Evolutionary conservation across 2,888 invertebrate species (phyloP).

Genomic region (Drosophila meridiana): DNA sequence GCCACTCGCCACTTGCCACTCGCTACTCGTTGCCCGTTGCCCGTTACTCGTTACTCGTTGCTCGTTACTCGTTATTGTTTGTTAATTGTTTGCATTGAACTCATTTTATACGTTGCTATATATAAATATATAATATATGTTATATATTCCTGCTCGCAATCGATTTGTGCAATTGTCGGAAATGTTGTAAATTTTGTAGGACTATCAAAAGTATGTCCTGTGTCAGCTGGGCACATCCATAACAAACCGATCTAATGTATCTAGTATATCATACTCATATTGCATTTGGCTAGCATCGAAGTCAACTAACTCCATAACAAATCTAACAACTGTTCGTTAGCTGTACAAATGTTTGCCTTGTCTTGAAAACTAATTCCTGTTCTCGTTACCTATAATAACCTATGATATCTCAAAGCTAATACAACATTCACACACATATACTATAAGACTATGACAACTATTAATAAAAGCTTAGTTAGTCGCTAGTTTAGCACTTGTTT

Average conservation of each 20-base stretch:
- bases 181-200: slow-evolving; percentile 21
- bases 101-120: slow-evolving; percentile 51
- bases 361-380: slow-evolving; percentile 35
- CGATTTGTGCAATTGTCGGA: slow-evolving; percentile 56
- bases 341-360: slow-evolving; percentile 76
- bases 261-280: slow-evolving; percentile 21
- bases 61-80: slow-evolving; percentile 43
- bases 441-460: slow-evolving; percentile 30
- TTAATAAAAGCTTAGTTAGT: slow-evolving; percentile 69
- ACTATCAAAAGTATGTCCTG: neutral
- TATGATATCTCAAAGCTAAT: slow-evolving; percentile 27
- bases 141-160: slow-evolving; percentile 52
- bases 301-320: slow-evolving; percentile 28
- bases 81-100: slow-evolving; percentile 35
- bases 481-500: slow-evolving; percentile 59
- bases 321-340: slow-evolving; percentile 45
- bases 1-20: slow-evolving; percentile 22
- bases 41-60: slow-evolving; percentile 18
- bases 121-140: slow-evolving; percentile 4
- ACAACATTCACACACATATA: slow-evolving; percentile 21
- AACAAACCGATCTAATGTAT: slow-evolving; percentile 19
- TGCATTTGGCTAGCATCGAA: slow-evolving; percentile 22
- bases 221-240: slow-evolving; percentile 17
- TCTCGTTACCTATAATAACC: slow-evolving; percentile 23
- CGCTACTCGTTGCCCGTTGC: slow-evolving; percentile 29